Conservation (phyloP, 2,888 invertebrate species). For the Phyto melanocephala region DNA sequence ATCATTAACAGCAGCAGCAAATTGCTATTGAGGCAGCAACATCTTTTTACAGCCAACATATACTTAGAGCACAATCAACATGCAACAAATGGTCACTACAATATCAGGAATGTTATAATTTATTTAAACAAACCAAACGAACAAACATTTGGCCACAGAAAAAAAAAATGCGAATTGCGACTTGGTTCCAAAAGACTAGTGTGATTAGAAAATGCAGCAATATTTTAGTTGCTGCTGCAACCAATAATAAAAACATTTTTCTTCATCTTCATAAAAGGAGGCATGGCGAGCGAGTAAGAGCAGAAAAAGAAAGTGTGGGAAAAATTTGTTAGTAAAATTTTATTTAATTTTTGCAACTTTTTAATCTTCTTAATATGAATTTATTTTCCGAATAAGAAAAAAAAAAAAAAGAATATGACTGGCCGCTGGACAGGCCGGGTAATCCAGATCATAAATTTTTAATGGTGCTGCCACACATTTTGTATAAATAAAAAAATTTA, state of each 20-base stretch:
- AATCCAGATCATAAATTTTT: too few species aligned
- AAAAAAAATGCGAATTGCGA: not conserved
- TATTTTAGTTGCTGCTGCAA: conserved; percentile 17
- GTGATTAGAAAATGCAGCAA: conserved; percentile 51
- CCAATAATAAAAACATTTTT: conserved; percentile 25
- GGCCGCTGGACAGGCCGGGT: not conserved
- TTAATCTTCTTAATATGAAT: conserved; percentile 60
- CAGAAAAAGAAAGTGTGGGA: conserved; percentile 64
- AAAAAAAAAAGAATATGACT: not conserved
- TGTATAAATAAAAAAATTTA: too few species aligned
- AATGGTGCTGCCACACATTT: too few species aligned
- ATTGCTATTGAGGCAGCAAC: conserved; percentile 29
- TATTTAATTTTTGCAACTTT: conserved; percentile 43
- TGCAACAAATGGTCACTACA: conserved; percentile 57
- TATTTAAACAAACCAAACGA: conserved; percentile 58
- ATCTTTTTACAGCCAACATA: conserved; percentile 41
- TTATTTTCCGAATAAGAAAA: not conserved
- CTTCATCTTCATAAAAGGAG: not conserved
- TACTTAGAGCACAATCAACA: conserved; percentile 24
- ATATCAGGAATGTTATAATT: conserved; percentile 64
- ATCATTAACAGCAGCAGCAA: conserved; percentile 24
- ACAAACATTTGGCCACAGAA: conserved; percentile 41
- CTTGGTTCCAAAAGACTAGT: conserved; percentile 24
- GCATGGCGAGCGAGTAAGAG: not conserved
- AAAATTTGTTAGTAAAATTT: conserved; percentile 64